These are phyloP conservation scores for Oncopodura yosiiana DNA, from an alignment of 1,140 invertebrate species.

Conservation along the genomic window DNA sequence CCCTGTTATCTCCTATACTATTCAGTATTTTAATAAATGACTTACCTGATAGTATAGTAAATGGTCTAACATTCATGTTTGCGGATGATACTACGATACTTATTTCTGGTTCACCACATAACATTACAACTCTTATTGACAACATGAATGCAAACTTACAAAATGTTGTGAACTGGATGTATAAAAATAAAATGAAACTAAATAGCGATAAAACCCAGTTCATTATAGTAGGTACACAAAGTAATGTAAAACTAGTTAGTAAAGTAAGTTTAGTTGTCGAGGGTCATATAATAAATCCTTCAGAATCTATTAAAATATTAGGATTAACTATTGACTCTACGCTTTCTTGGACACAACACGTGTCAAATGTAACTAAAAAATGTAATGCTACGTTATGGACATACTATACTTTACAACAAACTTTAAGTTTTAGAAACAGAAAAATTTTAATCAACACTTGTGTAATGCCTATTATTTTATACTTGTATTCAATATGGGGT, in stretches of 20 bases:
- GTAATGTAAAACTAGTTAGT: background rate
- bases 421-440: background rate
- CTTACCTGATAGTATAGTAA: background rate
- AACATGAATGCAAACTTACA: background rate
- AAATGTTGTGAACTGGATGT: background rate
- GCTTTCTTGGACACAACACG: background rate
- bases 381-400: conserved; percentile 1
- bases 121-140: background rate
- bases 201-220: conserved; percentile 14
- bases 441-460: background rate
- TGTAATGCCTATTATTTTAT: background rate
- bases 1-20: conserved; percentile 15
- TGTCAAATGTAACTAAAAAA: background rate
- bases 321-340: conserved; percentile 2
- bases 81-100: conserved; percentile 28
- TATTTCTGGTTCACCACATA: background rate
- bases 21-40: conserved; percentile 22
- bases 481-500: background rate
- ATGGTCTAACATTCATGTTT: conserved; percentile 1
- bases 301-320: background rate
- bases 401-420: background rate
- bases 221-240: background rate
- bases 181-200: background rate
- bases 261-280: background rate
- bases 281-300: background rate